phyloP scores from a whole-genome alignment of 2,113 vertebrate genomes.

The Jacana jacana region DNA sequence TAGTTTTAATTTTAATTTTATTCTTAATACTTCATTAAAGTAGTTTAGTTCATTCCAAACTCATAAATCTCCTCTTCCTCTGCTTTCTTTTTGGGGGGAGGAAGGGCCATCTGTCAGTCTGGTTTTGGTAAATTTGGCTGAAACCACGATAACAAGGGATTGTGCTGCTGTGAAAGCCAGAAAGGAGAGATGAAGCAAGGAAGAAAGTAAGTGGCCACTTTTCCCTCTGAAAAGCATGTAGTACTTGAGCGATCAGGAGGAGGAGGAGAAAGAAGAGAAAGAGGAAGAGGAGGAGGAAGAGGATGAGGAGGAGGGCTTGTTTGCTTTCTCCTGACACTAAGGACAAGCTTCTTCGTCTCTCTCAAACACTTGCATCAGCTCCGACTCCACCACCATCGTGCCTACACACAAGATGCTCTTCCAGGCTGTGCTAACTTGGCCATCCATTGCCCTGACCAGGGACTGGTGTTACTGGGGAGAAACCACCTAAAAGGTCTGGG shows the following conservation, averaged over 20 bases:
- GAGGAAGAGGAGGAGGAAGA: neutral
- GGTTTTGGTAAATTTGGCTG: too few relatives aligned
- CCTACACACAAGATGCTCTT: neutral
- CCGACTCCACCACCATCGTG: neutral
- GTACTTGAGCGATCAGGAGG: rapidly evolving
- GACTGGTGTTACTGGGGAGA: neutral
- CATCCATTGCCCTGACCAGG: neutral
- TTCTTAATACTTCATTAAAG: too few relatives aligned
- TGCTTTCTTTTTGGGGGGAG: too few relatives aligned
- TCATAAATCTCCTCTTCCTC: too few relatives aligned
- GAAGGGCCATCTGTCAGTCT: too few relatives aligned
- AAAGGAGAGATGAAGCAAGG: neutral
- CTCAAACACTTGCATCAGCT: neutral
- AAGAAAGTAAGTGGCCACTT: neutral
- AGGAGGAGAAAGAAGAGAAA: neutral
- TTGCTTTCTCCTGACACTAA: neutral
- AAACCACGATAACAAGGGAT: neutral
- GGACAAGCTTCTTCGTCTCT: neutral
- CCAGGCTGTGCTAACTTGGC: neutral
- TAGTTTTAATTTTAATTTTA: too few relatives aligned
- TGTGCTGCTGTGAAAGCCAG: neutral
- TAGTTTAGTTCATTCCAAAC: too few relatives aligned
- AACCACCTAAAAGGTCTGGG: neutral
- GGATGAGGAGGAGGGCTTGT: neutral
- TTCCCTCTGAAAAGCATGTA: neutral